Base-by-base conservation (phyloP, 2,797 vertebrate genomes). In the Gymnoscopelus microlampas region DNA sequence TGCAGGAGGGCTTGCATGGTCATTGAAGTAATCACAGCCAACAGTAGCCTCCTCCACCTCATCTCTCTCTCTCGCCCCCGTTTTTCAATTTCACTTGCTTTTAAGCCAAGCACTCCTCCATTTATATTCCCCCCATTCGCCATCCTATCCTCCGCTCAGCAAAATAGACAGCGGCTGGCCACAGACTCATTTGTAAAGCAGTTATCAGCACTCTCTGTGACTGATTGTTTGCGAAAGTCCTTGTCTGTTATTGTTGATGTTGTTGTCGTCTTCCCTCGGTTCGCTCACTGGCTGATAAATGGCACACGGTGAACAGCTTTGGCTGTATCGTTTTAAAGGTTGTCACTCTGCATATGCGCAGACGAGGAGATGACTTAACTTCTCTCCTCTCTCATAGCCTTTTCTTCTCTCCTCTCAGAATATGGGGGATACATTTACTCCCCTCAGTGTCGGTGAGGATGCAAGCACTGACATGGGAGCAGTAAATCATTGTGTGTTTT, bases 1-100 rank as follows among this genome's bases (percentile, higher is more conserved):
- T 71, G 82, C 61, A 69, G 71, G 63, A 70, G 71, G 63, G 67
- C 76, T 80, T 79, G 69, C 63, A 50, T 82, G 59, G 60, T 71
- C 66, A 78, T 26, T 51, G 71, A 60, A 81, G 76, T 69, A 63
- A 76, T 79, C 74, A 15, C 56, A 74, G 71, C 66, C 77, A 68
- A 73, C 62, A 54, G 32, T 57, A 51, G 66, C 50, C 67, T 5
- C 77, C 73, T 68, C 54, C 2, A 14, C 44, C 60, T 63, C 50
- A 48, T 49, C 54, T 62, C 73, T 55, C 19, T 72, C 23, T 5
- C 23, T 5, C 19, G 8, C 24, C 1, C 14, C 1, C 39, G 9
- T 71, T 68, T 73, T 48, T 10, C 0, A 35, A 13, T 32, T 39
- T 63, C 24, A 8, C 14, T 29, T 29, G 26, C 26, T 60, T 70